Base-by-base conservation (phyloP, 2,797 vertebrate species). In the Chaunax sp. region DNA sequence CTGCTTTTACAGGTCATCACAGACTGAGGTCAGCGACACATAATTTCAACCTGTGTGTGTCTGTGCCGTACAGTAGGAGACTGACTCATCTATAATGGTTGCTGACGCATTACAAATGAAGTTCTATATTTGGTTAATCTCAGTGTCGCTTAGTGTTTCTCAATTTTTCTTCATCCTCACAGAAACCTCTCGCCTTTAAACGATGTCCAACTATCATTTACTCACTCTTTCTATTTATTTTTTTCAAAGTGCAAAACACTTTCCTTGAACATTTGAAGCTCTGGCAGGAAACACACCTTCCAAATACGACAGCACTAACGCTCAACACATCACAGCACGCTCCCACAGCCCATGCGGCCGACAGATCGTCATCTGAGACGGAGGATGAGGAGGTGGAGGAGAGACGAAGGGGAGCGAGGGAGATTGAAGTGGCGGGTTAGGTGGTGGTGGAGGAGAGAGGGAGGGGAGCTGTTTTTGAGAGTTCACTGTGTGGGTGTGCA, bases 31-130 rank as follows among this genome's bases (percentile, higher is more conserved):
- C 65, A 65, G 59, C 35, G 25, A 10, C 30, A n/a, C 50, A 14
- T 38, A n/a, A 4, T 49, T 64, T 63, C 63, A 66, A 64, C 52
- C 49, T 64, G 67, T 61, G 47, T 50, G 22, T 25, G 46, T 47
- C 10, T 23, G 46, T 14, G 16, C 63, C 18, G 8, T 41, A 2
- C 47, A 50, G 68, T 13, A 18, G 30, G 37, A 53, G 35, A 58
- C 55, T 74, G 80, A 81, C 50, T 87, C 86, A 78, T 64, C 66
- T 69, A 47, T 52, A 64, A 69, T 76, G 65, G 53, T 45, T 56
- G 33, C 70, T 85, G 81, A 84, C 78, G 83, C 81, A 84, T 84
- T 68, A 49, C 64, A 73, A 67, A 83, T 79, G 38, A 82, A 51
- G 68, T 35, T 64, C 77, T 82, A 76, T 78, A 72, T 85, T 81